A percentile compares a stretch with the other conserved stretches of the same genome.
These are phyloP conservation scores for Isichthys henryi DNA, from an alignment of 2,113 vertebrate species.

Conservation along the genomic window DNA sequence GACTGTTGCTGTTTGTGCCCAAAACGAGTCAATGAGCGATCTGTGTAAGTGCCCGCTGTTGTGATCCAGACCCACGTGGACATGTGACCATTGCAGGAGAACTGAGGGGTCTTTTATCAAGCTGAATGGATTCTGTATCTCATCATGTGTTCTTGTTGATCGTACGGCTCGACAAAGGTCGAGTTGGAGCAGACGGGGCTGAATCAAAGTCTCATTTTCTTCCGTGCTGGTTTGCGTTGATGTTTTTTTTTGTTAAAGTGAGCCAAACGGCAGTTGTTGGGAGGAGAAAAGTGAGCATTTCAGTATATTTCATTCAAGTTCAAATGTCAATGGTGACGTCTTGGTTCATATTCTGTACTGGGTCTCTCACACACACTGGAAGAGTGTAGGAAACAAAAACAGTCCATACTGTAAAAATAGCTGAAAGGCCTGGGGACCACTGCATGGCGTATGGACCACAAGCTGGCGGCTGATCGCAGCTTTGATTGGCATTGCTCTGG, in stretches of 20 bases:
- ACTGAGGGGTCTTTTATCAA: not conserved
- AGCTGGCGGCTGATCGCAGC: not conserved
- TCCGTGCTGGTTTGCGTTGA: not conserved
- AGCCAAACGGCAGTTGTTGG: not conserved
- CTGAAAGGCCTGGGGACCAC: not conserved
- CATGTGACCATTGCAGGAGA: not conserved
- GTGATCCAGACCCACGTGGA: not conserved
- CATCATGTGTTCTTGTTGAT: not conserved
- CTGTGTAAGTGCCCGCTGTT: not conserved
- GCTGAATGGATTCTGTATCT: slow-evolving; percentile 1
- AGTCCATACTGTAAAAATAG: not conserved
- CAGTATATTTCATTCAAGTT: not conserved
- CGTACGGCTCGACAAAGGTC: not conserved
- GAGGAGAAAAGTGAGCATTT: not conserved
- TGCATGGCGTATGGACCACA: not conserved
- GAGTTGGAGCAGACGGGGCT: not conserved
- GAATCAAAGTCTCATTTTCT: not conserved
- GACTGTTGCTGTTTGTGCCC: not conserved
- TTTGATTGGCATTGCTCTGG: not conserved
- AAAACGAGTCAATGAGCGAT: not conserved
- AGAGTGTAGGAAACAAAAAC: not conserved
- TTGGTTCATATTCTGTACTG: not conserved
- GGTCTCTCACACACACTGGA: not conserved
- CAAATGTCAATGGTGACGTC: not conserved
- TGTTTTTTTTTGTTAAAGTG: not conserved